phyloP scores from a whole-genome alignment of 2,888 invertebrate genomes.

The Macroteleia sp. region DNA sequence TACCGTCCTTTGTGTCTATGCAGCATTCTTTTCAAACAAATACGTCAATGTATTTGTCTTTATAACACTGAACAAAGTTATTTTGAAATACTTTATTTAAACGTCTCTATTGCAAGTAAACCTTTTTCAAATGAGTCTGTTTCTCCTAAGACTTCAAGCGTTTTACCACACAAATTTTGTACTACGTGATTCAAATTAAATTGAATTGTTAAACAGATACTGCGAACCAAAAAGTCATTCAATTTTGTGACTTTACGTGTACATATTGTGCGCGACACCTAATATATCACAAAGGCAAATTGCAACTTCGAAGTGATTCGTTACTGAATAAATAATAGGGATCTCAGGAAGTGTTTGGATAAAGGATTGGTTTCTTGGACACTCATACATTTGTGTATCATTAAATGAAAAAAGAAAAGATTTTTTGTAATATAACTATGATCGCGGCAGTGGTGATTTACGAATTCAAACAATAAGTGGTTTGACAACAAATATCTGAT shows the following conservation, averaged over 20 bases:
- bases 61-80: not conserved
- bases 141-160: too few relatives aligned
- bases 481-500: not conserved
- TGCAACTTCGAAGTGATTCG: slow-evolving; percentile 28
- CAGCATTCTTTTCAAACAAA: slow-evolving; percentile 17
- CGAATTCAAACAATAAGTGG: not conserved
- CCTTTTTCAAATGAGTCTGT: too few relatives aligned
- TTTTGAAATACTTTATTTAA: not conserved
- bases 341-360: slow-evolving; percentile 29
- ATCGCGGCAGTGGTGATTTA: slow-evolving; percentile 14
- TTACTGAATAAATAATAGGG: slow-evolving; percentile 10
- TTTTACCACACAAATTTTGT: too few relatives aligned
- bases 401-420: slow-evolving; percentile 4
- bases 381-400: slow-evolving; percentile 10
- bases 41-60: too few relatives aligned
- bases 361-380: slow-evolving; percentile 8
- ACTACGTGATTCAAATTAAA: not conserved
- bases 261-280: not conserved
- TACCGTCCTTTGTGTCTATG: slow-evolving; percentile 56
- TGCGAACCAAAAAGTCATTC: not conserved
- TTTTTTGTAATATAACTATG: slow-evolving; percentile 38
- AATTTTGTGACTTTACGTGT: not conserved
- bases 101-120: too few relatives aligned
- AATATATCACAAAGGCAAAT: slow-evolving; percentile 5
- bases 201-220: slow-evolving; percentile 8